Evolutionary conservation across 2,113 vertebrate genomes (phyloP).

Genomic region (Oncorhynchus keta): DNA sequence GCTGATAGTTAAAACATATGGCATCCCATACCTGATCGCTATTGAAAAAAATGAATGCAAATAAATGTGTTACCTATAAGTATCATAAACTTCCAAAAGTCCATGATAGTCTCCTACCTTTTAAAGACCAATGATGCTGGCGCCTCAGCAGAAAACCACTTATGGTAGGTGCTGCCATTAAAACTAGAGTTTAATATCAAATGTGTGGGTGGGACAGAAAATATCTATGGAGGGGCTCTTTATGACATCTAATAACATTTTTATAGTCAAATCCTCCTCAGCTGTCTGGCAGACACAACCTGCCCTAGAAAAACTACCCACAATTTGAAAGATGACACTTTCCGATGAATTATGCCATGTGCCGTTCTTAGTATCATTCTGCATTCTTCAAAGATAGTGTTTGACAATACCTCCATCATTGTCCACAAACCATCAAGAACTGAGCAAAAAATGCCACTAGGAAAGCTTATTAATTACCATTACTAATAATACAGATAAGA

Average conservation of each 20-base stretch:
- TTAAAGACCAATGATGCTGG: background rate
- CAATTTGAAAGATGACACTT: constrained; percentile 37
- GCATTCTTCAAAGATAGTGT: constrained; percentile 33
- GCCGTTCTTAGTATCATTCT: constrained; percentile 44
- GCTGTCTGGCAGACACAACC: constrained; percentile 18
- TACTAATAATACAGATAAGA: background rate
- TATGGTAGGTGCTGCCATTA: background rate
- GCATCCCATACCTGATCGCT: background rate
- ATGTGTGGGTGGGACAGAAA: constrained; percentile 17
- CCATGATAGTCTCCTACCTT: background rate
- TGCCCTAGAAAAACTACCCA: constrained; percentile 38
- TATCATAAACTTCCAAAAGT: background rate
- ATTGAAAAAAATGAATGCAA: background rate
- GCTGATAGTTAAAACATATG: no score
- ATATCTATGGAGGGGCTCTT: constrained; percentile 41
- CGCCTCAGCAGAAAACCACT: background rate
- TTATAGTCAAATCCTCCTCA: constrained; percentile 39
- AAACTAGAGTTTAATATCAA: constrained; percentile 15
- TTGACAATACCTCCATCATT: constrained; percentile 9
- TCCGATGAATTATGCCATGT: constrained; percentile 43
- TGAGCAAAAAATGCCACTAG: background rate
- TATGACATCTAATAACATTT: constrained; percentile 43
- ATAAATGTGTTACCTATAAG: background rate
- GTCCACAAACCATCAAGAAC: constrained; percentile 26
- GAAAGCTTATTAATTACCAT: constrained; percentile 9